phyloP scores from a whole-genome alignment of 2,888 invertebrate species.

The Melolontha melolontha region DNA sequence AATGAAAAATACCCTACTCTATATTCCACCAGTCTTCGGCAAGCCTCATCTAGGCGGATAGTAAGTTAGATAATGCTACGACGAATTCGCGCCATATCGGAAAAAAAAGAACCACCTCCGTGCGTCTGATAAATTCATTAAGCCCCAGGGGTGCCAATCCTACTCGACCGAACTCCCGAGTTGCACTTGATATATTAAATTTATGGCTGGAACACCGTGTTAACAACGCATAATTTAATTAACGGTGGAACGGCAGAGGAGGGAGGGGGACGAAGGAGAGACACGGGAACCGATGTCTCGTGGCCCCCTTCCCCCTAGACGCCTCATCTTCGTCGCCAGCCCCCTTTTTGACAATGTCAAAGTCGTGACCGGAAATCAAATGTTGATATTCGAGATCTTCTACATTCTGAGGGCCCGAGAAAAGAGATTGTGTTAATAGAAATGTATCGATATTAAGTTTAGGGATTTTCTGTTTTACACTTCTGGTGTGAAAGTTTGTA shows the following conservation, averaged over 20 bases:
- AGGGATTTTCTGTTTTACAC: no score
- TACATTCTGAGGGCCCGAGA: neutral
- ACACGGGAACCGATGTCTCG: neutral
- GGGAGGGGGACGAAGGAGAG: conserved; percentile 2
- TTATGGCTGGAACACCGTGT: conserved; percentile 40
- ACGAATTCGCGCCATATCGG: no score
- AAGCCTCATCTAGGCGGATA: no score
- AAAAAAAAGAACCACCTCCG: conserved; percentile 20
- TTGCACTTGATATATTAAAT: conserved; percentile 43
- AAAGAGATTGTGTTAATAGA: no score
- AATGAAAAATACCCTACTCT: no score
- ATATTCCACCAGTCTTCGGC: no score
- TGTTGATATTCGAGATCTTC: conserved; percentile 26
- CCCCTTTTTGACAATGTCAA: neutral
- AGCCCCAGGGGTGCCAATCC: conserved; percentile 43
- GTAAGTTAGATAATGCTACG: no score
- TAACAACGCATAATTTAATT: conserved; percentile 44
- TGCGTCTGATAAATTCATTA: conserved; percentile 46
- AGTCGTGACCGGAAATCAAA: conserved; percentile 36
- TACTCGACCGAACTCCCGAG: conserved; percentile 39
- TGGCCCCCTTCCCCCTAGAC: neutral
- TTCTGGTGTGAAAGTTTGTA: no score
- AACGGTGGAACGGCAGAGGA: conserved; percentile 17
- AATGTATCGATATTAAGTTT: no score
- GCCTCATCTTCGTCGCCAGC: neutral